Conservation (phyloP, 2,888 invertebrate species). For the Eristalinus sepulchralis region DNA sequence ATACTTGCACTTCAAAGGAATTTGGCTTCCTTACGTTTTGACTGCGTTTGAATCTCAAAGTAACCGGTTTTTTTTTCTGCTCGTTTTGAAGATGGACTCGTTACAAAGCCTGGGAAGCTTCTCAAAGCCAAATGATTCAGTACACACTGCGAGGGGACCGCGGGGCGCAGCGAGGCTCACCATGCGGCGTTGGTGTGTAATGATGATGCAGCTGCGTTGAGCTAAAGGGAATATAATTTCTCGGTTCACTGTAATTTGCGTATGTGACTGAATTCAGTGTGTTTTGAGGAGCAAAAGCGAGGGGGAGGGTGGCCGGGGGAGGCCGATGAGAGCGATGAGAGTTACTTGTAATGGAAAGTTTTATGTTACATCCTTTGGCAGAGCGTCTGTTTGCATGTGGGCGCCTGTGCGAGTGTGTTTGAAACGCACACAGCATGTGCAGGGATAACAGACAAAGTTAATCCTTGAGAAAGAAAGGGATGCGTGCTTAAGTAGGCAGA, state of each 20-base stretch:
- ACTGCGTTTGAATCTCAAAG: conserved; percentile 53
- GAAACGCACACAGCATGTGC: conserved; percentile 21
- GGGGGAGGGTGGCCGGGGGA: neutral
- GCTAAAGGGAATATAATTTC: conserved; percentile 36
- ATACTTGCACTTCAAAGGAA: conserved; percentile 64
- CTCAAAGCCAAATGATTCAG: conserved; percentile 54
- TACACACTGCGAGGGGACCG: neutral
- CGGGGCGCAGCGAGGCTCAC: neutral
- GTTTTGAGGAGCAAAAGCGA: neutral
- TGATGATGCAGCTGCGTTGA: conserved; percentile 3
- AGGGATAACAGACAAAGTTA: conserved; percentile 56
- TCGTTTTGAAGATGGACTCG: conserved; percentile 63
- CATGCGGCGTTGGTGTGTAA: neutral
- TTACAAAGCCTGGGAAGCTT: conserved; percentile 31
- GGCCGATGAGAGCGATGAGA: neutral
- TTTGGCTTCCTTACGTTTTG: conserved; percentile 34
- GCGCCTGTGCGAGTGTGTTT: neutral
- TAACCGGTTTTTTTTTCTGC: conserved; percentile 22
- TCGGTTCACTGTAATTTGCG: conserved; percentile 47
- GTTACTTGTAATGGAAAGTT: conserved; percentile 5
- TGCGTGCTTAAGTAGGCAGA: conserved; percentile 79
- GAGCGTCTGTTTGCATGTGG: neutral
- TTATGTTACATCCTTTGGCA: neutral
- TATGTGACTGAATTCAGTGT: neutral
- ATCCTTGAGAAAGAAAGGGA: conserved; percentile 72